Base-by-base conservation (phyloP, 2,888 invertebrate species). In the Agelastica alni region DNA sequence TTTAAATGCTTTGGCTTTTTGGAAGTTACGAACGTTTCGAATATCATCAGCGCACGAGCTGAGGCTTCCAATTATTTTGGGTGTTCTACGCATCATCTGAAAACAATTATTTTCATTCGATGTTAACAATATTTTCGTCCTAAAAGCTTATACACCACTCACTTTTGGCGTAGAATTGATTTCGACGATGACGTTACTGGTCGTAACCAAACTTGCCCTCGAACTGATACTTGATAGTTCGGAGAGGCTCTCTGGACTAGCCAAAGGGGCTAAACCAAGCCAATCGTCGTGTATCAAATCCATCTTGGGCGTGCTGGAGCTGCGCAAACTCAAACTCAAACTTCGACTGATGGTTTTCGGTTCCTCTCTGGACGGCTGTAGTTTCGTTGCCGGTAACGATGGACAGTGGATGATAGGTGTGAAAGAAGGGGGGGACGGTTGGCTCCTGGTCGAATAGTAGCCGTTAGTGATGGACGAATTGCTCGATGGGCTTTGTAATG, bases 221-320 rank as follows among this genome's bases (percentile, higher is more conserved):
- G 89, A 88, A 64, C 86, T 85, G 48, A 88, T 83, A 70, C 89
- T 88, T 2, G 89, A 89, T n/a, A 88, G 83, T 72, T 91, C 91
- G 0, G 89, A 91, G 9, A 92, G 75, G 1, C 89, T 89, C 73
- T 92, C 91, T 0, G 91, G 91, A 45, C 90, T 89, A 6, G 92
- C 92, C 14, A 92, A 72, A 0, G 92, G 91, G 0, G 91, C 92
- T 56, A 85, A 75, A 0, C 86, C 85, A 59, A 83, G 79, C 85
- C 85, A 86, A 64, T 85, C 85, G 62, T 85, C 85, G 63, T 83
- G 82, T 34, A 83, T 77, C 17, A 83, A 69, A 63, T 83, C 83
- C 2, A 81, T 72, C 58, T 77, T 77, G 2, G 66, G 65, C 56
- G 62, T 63, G 1, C 62, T 60, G 14, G 63, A 62, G 16, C 63